phyloP scores from a whole-genome alignment of 2,113 vertebrate genomes.

The Sceloporus tristichus region DNA sequence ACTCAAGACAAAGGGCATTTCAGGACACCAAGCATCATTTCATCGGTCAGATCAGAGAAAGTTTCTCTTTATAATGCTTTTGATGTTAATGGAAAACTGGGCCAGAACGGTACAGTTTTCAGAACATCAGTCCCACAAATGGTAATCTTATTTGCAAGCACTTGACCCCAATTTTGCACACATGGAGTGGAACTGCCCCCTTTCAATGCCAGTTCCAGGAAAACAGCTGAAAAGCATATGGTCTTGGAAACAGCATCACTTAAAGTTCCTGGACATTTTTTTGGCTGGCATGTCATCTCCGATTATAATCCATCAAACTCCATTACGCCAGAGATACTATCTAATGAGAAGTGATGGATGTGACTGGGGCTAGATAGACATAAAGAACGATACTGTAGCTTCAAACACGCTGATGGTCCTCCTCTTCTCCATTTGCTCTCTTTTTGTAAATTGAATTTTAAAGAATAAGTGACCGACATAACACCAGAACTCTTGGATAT shows the following conservation, averaged over 20 bases:
- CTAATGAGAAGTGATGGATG: constrained; percentile 72
- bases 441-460: background rate
- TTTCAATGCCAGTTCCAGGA: constrained; percentile 4
- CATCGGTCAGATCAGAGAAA: background rate
- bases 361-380: constrained; percentile 51
- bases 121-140: background rate
- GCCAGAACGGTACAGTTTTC: background rate
- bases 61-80: background rate
- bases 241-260: background rate
- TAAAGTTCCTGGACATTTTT: constrained; percentile 49
- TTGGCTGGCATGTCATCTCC: constrained; percentile 29
- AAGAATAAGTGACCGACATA: background rate
- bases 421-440: background rate
- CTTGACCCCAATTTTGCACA: rapidly evolving
- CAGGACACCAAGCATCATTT: background rate
- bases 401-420: constrained; percentile 19
- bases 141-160: rapidly evolving
- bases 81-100: background rate
- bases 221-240: rapidly evolving
- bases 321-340: constrained; percentile 22
- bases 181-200: background rate
- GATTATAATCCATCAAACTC: constrained; percentile 55
- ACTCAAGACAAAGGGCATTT: background rate
- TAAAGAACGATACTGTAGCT: background rate
- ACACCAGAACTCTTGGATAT: background rate